Base-by-base conservation (phyloP, 2,797 vertebrate species). In the Huso huso region DNA sequence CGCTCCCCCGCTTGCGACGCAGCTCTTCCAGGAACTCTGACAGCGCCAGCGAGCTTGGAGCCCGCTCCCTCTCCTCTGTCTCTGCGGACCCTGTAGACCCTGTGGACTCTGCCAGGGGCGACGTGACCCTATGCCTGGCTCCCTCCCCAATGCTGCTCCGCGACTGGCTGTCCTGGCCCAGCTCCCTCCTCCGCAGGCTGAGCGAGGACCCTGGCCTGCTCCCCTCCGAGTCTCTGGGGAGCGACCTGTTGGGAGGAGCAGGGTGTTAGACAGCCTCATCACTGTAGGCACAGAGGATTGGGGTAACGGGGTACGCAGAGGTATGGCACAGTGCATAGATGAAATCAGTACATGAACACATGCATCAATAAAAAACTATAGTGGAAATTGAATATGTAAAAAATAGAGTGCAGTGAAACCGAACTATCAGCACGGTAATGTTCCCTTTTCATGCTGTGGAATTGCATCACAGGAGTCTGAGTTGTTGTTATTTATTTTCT, bases 11-110 rank as follows among this genome's bases (percentile, higher is more conserved):
- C 51, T 86, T 87, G 71, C 87, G 90, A 59, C 94, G 86, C 10
- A 99, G 89, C 6, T 91, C 94, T 53, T 94, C 93, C 68, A 98
- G 80, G 0, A 97, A 94, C 78, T 97, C 93, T 0, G 95, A 99
- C 48, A 99, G 86, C 0, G 95, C 93, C 0, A 90, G 91, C 0
- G 91, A 93, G 59, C 91, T 94, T 4, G 93, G 85, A 0, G 86
- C 85, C 6, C 82, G 81, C 3, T 73, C 71, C 71, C 49, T 72
- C 75, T 6, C 63, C 65, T 60, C 70, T 63, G 1, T 15, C 13
- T 62, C 61, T 58, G 10, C 4, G 2, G 23, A 37, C 23, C 23
- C 23, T 37, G 23, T 37, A 37, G 23, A 37, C 2, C 23, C 4
- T 3, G 23, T 37, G 23, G 23, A 37, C 23, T 37, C 23, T 55